phyloP scores from a whole-genome alignment of 2,113 vertebrate genomes.

The Paracanthobrama guichenoti region DNA sequence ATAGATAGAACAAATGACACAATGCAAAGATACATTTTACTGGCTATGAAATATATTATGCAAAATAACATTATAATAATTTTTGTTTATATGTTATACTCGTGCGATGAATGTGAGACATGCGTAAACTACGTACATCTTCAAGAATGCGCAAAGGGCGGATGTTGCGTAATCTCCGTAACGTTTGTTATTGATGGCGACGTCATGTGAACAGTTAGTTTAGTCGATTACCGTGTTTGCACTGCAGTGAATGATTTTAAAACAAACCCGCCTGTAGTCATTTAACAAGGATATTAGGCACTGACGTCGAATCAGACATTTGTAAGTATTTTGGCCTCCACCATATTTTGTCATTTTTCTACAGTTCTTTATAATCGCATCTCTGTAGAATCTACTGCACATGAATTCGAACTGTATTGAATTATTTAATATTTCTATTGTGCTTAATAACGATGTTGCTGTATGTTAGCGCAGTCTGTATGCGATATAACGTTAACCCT shows the following conservation, averaged over 20 bases:
- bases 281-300: neutral
- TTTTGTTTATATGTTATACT: neutral
- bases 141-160: neutral
- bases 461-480: neutral
- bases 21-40: neutral
- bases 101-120: neutral
- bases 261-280: neutral
- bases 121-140: slow-evolving; percentile 25
- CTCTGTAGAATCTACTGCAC: neutral
- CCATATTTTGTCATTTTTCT: neutral
- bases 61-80: neutral
- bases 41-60: neutral
- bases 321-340: slow-evolving; percentile 1
- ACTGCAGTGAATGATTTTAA: neutral
- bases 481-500: neutral
- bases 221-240: neutral
- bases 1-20: neutral
- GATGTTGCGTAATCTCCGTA: slow-evolving; percentile 23
- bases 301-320: neutral
- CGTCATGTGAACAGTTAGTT: neutral
- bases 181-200: slow-evolving; percentile 26
- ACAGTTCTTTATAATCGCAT: neutral
- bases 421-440: neutral
- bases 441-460: neutral
- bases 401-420: neutral